Conservation (phyloP, 1,140 invertebrate genomes). For the Drosophila quadrilineata region DNA sequence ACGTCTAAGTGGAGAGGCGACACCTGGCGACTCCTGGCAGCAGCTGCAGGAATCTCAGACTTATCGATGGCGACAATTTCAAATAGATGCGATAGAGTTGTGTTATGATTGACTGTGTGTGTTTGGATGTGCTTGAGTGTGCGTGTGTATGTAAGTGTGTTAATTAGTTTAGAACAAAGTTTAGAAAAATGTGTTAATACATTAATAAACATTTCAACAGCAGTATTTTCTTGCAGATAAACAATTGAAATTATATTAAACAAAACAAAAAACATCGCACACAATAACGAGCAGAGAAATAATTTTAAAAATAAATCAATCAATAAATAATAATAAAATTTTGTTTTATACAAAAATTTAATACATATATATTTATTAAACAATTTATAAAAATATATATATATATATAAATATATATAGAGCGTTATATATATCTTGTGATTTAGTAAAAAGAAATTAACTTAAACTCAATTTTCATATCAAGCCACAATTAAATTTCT, state of each 20-base stretch:
- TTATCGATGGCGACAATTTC: too few relatives aligned
- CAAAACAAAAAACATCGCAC: conserved; percentile 29
- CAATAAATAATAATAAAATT: conserved; percentile 17
- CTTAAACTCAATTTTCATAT: conserved; percentile 33
- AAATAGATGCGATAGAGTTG: too few relatives aligned
- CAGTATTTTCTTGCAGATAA: conserved; percentile 72
- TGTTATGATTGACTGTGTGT: too few relatives aligned
- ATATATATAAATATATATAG: conserved; percentile 40
- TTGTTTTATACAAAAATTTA: conserved; percentile 46
- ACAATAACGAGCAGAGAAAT: conserved; percentile 42
- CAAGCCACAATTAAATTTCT: conserved; percentile 36
- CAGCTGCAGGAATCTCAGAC: too few relatives aligned
- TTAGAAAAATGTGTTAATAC: too few relatives aligned
- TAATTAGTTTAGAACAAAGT: neutral
- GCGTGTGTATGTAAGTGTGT: neutral
- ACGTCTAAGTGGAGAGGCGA: too few relatives aligned
- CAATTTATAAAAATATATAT: conserved; percentile 47
- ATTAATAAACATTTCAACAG: conserved; percentile 21
- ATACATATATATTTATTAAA: conserved; percentile 52
- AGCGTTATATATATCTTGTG: too few relatives aligned
- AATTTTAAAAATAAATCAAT: conserved; percentile 46
- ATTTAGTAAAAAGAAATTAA: conserved; percentile 39
- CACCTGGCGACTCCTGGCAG: too few relatives aligned
- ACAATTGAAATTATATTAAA: too few relatives aligned
- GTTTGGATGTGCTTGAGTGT: conserved; percentile 1